Evolutionary conservation across 2,797 vertebrate genomes (phyloP), one percentile per base, ranked within the genome.

Genomic region (Sandelia bainsii): DNA sequence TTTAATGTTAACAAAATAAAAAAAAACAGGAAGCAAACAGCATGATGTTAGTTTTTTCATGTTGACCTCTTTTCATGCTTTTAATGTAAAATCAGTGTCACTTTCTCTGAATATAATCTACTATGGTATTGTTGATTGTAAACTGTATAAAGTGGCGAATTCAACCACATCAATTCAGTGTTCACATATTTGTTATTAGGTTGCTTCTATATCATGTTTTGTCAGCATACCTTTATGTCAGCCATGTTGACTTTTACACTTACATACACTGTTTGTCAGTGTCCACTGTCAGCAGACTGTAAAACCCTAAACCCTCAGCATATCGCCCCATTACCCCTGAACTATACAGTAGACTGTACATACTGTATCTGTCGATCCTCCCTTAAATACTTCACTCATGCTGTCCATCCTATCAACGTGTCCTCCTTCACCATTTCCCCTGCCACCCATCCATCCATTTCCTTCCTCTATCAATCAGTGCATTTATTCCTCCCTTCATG

Each of bases 381-480:
- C 65, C 27, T 79, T 73, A 78, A 83, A 87, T 49, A 79, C 74
- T 62, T 71, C 64, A 25, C 77, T 82, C 71, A 76, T 25, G 62
- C 80, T 82, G 79, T 87, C 82, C 69, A 46, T 77, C 64, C 72
- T 75, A 77, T 87, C 84, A 80, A 69, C 81, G 67, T n/a, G 8
- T 83, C 80, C 62, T 72, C 50, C 76, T 69, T 69, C 61, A 34
- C 74, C 74, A 78, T 82, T 77, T 68, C 53, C 82, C 75, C 81
- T 81, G 83, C 70, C 77, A 85, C 59, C 68, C 70, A 79, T 86
- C 82, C 78, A 77, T 73, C 77, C 66, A 13, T 68, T 65, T 77
- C 82, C 81, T 75, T 50, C 59, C 67, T 51, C 77, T 50, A 87
- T 86, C 80, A 83, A 81, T 90, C 88, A 82, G 3, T 25, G 76